A percentile compares a stretch with the other conserved stretches of the same genome.
phyloP scores from a whole-genome alignment of 2,888 invertebrate species.

The Sclerodermus sp. region DNA sequence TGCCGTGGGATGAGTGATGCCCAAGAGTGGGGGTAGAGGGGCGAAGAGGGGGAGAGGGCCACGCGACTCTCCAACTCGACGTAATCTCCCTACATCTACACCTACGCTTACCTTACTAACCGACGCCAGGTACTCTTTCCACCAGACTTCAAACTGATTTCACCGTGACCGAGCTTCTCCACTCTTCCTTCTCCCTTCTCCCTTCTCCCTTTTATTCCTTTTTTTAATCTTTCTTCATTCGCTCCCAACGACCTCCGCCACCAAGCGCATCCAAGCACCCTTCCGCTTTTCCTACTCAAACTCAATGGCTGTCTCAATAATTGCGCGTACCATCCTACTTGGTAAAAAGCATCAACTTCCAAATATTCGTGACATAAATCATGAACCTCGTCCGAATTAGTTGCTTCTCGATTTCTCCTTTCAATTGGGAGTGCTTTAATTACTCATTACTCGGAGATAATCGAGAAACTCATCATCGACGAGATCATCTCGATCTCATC shows the following conservation, averaged over 20 bases:
- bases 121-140: slow-evolving; percentile 23
- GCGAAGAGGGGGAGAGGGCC: slow-evolving; percentile 36
- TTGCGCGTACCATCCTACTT: too few species aligned
- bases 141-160: slow-evolving; percentile 29
- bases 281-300: too few species aligned
- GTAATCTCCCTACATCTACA: slow-evolving; percentile 48
- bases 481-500: too few species aligned
- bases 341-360: too few species aligned
- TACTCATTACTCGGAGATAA: too few species aligned
- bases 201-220: slow-evolving; percentile 16
- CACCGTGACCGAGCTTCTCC: slow-evolving; percentile 30
- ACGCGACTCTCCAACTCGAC: slow-evolving; percentile 42
- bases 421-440: too few species aligned
- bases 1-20: slow-evolving; percentile 12
- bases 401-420: too few species aligned
- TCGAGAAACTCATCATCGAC: too few species aligned
- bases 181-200: slow-evolving; percentile 21
- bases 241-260: neutral
- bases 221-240: neutral
- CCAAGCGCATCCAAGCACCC: too few species aligned
- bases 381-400: too few species aligned
- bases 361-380: too few species aligned
- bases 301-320: too few species aligned
- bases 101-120: slow-evolving; percentile 38
- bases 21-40: slow-evolving; percentile 5